These are phyloP conservation scores for Trachymyrmex septentrionalis DNA, from an alignment of 1,140 invertebrate genomes.

Conservation along the genomic window DNA sequence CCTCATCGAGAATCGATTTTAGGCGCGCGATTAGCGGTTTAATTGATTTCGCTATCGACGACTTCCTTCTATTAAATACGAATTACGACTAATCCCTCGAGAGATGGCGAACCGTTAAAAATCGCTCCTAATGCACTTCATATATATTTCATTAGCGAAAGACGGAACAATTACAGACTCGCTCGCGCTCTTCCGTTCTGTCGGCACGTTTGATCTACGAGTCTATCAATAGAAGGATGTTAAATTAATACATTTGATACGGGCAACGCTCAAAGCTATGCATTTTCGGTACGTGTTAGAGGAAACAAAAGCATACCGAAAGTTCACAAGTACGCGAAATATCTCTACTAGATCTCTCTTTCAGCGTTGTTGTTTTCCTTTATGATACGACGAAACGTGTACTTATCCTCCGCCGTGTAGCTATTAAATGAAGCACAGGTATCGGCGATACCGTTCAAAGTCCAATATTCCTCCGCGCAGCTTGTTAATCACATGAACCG, in stretches of 20 bases:
- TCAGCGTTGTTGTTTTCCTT: slow-evolving; percentile 58
- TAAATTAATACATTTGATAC: slow-evolving; percentile 49
- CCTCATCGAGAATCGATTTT: slow-evolving; percentile 35
- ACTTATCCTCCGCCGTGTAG: slow-evolving; percentile 55
- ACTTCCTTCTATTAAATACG: slow-evolving; percentile 40
- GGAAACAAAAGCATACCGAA: background rate
- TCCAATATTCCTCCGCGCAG: slow-evolving; percentile 58
- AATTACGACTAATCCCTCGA: slow-evolving; percentile 22
- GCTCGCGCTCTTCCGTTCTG: slow-evolving; percentile 28
- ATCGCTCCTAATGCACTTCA: slow-evolving; percentile 27
- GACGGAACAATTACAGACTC: slow-evolving; percentile 22
- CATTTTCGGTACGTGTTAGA: background rate
- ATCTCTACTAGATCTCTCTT: slow-evolving; percentile 35
- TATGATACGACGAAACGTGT: slow-evolving; percentile 33
- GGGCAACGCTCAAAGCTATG: background rate
- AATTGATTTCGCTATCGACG: slow-evolving; percentile 49
- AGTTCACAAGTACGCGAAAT: background rate
- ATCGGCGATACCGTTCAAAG: slow-evolving; percentile 69
- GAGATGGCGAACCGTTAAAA: slow-evolving; percentile 9
- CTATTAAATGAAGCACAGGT: slow-evolving; percentile 67
- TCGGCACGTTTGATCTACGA: slow-evolving; percentile 53
- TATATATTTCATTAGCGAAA: background rate
- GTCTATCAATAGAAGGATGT: slow-evolving; percentile 6
- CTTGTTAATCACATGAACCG: slow-evolving; percentile 72
- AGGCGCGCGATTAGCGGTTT: slow-evolving; percentile 56